phyloP scores from a whole-genome alignment of 1,140 invertebrate species.

The Sitobion miscanthi region DNA sequence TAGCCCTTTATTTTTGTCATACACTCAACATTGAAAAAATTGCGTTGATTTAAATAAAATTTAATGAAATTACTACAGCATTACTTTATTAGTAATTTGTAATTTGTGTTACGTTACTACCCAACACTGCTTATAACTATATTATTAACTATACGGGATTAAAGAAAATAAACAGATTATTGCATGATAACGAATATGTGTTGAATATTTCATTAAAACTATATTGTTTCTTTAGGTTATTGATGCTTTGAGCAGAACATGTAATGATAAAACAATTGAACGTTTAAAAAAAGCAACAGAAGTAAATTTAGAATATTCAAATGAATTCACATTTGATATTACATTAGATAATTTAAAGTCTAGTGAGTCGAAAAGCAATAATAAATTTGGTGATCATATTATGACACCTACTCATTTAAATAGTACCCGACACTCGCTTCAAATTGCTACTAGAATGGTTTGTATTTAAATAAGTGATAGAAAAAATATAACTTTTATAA shows the following conservation, averaged over 20 bases:
- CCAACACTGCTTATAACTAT: neutral
- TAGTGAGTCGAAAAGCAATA: constrained; percentile 51
- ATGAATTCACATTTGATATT: constrained; percentile 77
- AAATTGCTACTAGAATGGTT: constrained; percentile 73
- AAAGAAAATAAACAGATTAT: neutral
- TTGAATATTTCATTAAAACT: neutral
- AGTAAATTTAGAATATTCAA: constrained; percentile 62
- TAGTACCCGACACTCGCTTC: constrained; percentile 64
- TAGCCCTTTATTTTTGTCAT: no score
- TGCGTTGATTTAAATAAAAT: no score
- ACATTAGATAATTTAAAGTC: constrained; percentile 71
- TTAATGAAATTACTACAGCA: no score
- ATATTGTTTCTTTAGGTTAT: constrained; percentile 1
- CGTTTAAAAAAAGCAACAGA: neutral
- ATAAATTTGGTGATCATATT: constrained; percentile 42
- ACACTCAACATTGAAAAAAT: no score
- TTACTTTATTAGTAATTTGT: no score
- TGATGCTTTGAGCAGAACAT: constrained; percentile 35
- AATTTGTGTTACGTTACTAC: no score
- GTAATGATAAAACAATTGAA: constrained; percentile 39
- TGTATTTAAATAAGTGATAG: neutral
- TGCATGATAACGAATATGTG: neutral
- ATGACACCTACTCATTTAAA: constrained; percentile 59
- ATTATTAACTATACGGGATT: neutral
- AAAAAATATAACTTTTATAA: neutral